Evolutionary conservation across 1,140 invertebrate genomes (phyloP), one percentile per base, ranked within the genome.

Genomic region (Thalassaphorura encarpata): DNA sequence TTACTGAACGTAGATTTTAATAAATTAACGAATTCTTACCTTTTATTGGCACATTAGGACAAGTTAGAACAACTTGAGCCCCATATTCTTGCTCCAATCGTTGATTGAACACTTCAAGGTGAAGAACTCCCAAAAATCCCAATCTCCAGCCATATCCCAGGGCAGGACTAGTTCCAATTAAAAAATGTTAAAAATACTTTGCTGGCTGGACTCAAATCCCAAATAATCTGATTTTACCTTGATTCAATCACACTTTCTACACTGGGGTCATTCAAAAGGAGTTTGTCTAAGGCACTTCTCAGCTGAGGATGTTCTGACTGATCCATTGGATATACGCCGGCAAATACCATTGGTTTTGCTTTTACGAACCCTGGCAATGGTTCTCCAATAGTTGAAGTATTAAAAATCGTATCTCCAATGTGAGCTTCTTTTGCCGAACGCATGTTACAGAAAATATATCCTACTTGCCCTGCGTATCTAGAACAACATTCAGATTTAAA

Each of bases 91-190:
- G 92, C 64, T 97, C 83, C 23, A 98, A 72, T 23, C 95, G 75
- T 70, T 97, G 92, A 56, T 80, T 84, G 68, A 97, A 97, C 0
- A 97, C 93, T 72, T 98, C 94, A 78, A 98, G 83, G 70, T 98
- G 95, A 6, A 99, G 73, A 3, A 97, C 73, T 0, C 95, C 95
- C 4, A 97, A 74, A 72, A 97, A 98, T 4, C 93, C 94, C 29
- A 95, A 70, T 43, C 89, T 77, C 85, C 88, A 98, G 33, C 94
- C 95, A 70, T 89, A 84, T 15, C 96, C 96, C 43, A 98, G 73
- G 3, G 92, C 92, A 55, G 87, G 81, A 78, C 91, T 93, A 67
- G 2, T 19, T 40, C 13, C 4, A 24, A 29, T 47, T 5, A 36
- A 21, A 11, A 46, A 3, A 16, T 49, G 15, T 48, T 45, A 29